Conservation (phyloP, 2,113 vertebrate genomes). For the Plecotus auritus region DNA sequence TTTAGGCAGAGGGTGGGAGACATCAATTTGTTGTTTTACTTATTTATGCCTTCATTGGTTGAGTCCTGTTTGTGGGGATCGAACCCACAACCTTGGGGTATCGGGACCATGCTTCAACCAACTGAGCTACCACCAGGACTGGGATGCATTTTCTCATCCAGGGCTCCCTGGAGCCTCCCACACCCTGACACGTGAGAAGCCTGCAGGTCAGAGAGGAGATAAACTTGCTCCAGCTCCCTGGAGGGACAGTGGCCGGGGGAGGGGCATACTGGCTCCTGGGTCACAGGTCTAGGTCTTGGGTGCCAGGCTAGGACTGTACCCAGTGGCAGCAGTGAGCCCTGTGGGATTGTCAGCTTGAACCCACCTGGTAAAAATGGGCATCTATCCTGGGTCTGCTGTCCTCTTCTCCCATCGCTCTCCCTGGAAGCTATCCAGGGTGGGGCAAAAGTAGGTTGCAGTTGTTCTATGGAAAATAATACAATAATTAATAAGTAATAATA, state of each 20-base stretch:
- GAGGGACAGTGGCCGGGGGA: no score
- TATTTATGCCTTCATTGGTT: background rate
- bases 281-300: background rate
- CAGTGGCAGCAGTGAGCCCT: background rate
- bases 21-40: background rate
- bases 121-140: background rate
- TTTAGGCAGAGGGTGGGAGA: background rate
- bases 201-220: background rate
- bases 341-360: background rate
- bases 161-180: background rate
- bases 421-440: background rate
- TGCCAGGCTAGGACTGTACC: background rate
- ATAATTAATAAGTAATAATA: background rate
- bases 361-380: accelerated
- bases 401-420: background rate
- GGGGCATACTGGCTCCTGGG: background rate
- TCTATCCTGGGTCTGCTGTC: background rate
- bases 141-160: background rate
- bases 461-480: background rate
- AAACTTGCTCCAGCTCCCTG: no score
- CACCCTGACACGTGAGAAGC: background rate
- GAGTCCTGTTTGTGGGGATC: background rate
- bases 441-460: background rate
- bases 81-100: background rate
- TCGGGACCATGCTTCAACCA: background rate